These are phyloP conservation scores for Chouioia cunea DNA, from an alignment of 2,888 invertebrate species.

Conservation along the genomic window DNA sequence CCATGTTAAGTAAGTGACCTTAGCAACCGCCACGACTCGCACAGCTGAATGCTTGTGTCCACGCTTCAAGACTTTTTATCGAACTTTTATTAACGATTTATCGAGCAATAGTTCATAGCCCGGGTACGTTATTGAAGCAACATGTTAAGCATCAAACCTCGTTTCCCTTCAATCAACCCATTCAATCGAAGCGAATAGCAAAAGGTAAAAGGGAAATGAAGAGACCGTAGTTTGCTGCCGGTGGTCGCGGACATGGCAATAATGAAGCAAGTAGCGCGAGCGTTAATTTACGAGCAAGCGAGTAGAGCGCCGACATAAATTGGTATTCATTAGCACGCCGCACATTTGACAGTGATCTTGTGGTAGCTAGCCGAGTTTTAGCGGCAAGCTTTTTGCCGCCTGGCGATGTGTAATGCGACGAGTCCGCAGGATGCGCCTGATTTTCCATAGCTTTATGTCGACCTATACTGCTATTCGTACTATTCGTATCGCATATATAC, in stretches of 20 bases:
- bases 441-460: too few species aligned
- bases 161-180: constrained; percentile 4
- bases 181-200: not conserved
- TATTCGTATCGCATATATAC: too few species aligned
- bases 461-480: too few species aligned
- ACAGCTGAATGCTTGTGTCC: too few species aligned
- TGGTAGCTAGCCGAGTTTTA: constrained; percentile 1
- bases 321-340: constrained; percentile 20
- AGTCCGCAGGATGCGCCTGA: too few species aligned
- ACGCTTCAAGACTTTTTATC: too few species aligned
- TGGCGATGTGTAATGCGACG: constrained; percentile 28
- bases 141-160: not conserved
- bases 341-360: not conserved
- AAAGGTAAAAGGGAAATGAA: not conserved
- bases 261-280: constrained; percentile 22
- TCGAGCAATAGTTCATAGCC: too few species aligned
- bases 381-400: constrained; percentile 27
- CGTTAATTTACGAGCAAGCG: constrained; percentile 19
- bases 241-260: not conserved
- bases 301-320: constrained; percentile 13
- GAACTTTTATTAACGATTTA: too few species aligned
- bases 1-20: too few species aligned
- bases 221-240: not conserved
- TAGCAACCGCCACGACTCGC: too few species aligned
- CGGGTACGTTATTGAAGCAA: too few species aligned